Evolutionary conservation across 2,888 invertebrate species (phyloP).

Genomic region (Sminthurides aquaticus): DNA sequence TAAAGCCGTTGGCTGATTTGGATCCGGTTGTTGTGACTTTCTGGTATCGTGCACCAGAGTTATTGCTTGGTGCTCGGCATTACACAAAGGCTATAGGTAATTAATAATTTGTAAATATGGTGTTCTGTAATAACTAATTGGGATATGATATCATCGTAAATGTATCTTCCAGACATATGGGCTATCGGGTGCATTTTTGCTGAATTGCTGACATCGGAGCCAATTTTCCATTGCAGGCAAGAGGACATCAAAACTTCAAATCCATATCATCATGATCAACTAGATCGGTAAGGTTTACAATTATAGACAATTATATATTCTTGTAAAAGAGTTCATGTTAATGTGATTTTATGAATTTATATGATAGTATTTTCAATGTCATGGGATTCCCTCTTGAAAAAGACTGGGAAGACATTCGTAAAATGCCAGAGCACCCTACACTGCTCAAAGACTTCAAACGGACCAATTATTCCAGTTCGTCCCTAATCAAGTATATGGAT

Average conservation of each 20-base stretch:
- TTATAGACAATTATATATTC: neutral
- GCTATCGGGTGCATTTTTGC: conserved; percentile 99
- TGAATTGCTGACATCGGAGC: conserved; percentile 95
- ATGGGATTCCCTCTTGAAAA: conserved; percentile 98
- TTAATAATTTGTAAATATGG: conserved; percentile 14
- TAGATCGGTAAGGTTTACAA: conserved; percentile 58
- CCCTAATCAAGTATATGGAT: conserved; percentile 89
- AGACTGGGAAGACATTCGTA: conserved; percentile 97
- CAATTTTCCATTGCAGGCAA: conserved; percentile 97
- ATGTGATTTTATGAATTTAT: conserved; percentile 8
- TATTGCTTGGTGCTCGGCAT: conserved; percentile 87
- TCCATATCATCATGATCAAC: conserved; percentile 97
- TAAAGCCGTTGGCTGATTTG: conserved; percentile 93
- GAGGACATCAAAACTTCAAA: conserved; percentile 99
- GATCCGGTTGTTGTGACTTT: conserved; percentile 99
- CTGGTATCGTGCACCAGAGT: conserved; percentile 97
- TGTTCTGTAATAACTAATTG: conserved; percentile 10
- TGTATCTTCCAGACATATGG: conserved; percentile 76
- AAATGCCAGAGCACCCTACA: conserved; percentile 98
- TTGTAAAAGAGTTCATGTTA: conserved; percentile 7
- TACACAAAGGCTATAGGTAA: conserved; percentile 94
- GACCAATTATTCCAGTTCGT: conserved; percentile 79
- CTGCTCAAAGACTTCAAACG: conserved; percentile 92
- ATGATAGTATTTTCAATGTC: conserved; percentile 83
- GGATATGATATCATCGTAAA: neutral